These are phyloP conservation scores for Megaleporinus macrocephalus DNA, from an alignment of 2,113 vertebrate species.

Conservation along the genomic window DNA sequence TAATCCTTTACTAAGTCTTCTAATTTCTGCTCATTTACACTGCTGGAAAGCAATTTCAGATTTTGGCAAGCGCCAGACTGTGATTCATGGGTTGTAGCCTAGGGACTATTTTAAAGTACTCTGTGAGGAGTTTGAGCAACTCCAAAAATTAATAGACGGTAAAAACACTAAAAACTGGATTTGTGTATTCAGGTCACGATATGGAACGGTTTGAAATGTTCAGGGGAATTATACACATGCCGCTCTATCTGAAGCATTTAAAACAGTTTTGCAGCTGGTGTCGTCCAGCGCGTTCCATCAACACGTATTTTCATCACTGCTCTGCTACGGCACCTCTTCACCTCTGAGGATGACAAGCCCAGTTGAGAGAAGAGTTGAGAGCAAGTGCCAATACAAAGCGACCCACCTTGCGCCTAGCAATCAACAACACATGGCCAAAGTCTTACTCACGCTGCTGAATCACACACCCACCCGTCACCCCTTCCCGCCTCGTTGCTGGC, in stretches of 20 bases:
- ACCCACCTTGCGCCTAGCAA: conserved; percentile 39
- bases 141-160: conserved; percentile 32
- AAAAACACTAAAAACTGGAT: conserved; percentile 2
- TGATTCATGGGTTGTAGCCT: conserved; percentile 29
- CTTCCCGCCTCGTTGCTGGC: background rate
- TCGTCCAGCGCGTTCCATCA: conserved; percentile 19
- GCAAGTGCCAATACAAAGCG: conserved; percentile 39
- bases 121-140: conserved; percentile 11
- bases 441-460: conserved; percentile 18
- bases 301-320: conserved; percentile 41
- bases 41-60: conserved; percentile 4
- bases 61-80: conserved; percentile 22
- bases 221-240: background rate
- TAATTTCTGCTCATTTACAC: conserved; percentile 31
- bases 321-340: conserved; percentile 28
- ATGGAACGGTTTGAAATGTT: background rate
- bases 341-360: conserved; percentile 44
- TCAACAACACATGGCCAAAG: conserved; percentile 43
- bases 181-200: background rate
- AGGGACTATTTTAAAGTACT: background rate
- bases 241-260: background rate
- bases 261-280: conserved; percentile 23
- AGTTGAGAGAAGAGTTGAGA: conserved; percentile 45
- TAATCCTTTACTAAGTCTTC: conserved; percentile 24
- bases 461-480: background rate